Evolutionary conservation across 2,797 vertebrate genomes (phyloP).

Genomic region (Argya squamiceps): DNA sequence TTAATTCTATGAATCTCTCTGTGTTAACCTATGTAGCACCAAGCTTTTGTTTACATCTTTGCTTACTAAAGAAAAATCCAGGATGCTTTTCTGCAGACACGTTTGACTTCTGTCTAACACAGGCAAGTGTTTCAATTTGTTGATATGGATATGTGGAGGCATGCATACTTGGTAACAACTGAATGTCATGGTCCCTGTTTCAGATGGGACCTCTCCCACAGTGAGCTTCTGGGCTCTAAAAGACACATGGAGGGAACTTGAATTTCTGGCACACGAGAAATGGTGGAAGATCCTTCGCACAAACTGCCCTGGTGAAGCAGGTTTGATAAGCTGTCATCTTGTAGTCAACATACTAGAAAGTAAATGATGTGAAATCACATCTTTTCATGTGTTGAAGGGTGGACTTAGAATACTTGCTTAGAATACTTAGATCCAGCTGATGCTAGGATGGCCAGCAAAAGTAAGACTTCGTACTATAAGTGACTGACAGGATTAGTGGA

Average conservation of each 20-base stretch:
- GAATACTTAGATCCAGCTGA: neutral
- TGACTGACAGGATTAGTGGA: neutral
- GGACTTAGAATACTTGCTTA: neutral
- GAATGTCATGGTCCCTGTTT: rapidly evolving
- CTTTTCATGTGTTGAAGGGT: neutral
- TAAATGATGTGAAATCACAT: neutral
- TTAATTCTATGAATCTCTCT: neutral
- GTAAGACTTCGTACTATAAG: neutral
- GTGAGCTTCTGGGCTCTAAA: neutral
- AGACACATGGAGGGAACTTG: neutral
- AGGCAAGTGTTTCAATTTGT: neutral
- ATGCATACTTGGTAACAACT: neutral
- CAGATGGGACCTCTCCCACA: neutral
- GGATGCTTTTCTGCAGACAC: neutral
- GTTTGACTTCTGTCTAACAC: neutral
- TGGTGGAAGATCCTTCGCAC: neutral
- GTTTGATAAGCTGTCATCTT: neutral
- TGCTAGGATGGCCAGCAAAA: neutral
- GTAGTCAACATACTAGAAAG: neutral
- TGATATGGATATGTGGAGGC: neutral
- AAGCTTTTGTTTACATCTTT: neutral
- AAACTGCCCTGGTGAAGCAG: neutral
- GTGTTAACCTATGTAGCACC: neutral
- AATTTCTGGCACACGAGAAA: neutral
- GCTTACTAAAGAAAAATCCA: neutral